phyloP scores from a whole-genome alignment of 2,113 vertebrate genomes.

The Dromas ardeola region DNA sequence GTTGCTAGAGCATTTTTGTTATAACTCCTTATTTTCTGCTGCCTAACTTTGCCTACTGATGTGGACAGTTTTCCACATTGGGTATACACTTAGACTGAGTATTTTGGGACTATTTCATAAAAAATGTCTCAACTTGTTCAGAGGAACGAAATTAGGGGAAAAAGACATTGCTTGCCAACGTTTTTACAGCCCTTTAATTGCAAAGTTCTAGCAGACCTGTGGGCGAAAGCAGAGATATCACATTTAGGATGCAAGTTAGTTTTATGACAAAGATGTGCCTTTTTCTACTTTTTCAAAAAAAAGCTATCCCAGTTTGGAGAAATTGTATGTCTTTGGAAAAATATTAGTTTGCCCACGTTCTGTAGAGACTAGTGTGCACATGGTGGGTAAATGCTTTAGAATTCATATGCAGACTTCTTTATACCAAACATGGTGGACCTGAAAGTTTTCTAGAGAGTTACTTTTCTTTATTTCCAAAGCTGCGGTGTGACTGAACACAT shows the following conservation, averaged over 20 bases:
- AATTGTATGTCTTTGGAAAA: background rate
- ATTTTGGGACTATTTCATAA: background rate
- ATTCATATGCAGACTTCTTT: background rate
- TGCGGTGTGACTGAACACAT: background rate
- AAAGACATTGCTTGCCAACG: background rate
- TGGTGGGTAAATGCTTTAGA: background rate
- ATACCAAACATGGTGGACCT: background rate
- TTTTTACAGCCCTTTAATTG: background rate
- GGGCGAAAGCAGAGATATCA: background rate
- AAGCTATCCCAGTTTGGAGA: background rate
- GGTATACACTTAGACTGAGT: background rate
- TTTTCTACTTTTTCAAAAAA: background rate
- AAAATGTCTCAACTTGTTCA: background rate
- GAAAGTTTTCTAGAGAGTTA: background rate
- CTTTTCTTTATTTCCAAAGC: background rate
- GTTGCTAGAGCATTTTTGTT: background rate
- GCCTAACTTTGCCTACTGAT: background rate
- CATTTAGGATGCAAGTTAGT: background rate
- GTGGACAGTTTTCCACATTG: background rate
- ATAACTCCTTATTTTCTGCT: background rate
- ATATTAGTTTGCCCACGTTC: background rate
- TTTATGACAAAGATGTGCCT: background rate
- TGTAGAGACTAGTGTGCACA: background rate
- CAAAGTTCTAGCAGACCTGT: background rate
- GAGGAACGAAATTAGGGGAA: background rate